These are phyloP conservation scores for Lytechinus pictus DNA, from an alignment of 35 echinoderm and acorn worm species.

Conservation along the genomic window DNA sequence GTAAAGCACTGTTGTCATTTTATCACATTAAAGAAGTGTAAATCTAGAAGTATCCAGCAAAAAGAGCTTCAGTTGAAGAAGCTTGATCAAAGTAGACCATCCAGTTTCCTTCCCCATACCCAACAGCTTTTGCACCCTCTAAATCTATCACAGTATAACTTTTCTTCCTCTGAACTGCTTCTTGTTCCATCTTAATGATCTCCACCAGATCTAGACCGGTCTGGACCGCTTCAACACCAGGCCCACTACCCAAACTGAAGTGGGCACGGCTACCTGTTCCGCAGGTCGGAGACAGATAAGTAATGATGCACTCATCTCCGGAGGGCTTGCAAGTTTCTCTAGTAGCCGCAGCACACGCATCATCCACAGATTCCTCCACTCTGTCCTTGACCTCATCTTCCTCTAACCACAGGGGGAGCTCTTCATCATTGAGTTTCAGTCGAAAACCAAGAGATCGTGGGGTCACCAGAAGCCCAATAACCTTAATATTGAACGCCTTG, in stretches of 20 bases:
- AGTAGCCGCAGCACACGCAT: not conserved
- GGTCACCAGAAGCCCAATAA: constrained; percentile 84
- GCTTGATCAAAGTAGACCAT: constrained; percentile 75
- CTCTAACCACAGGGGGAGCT: constrained; percentile 63
- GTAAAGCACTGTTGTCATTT: too few species aligned
- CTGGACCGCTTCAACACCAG: constrained; percentile 62
- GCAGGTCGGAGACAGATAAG: constrained; percentile 75
- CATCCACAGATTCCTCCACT: not conserved
- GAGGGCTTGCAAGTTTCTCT: not conserved
- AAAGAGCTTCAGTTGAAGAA: constrained; percentile 38
- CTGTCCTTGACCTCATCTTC: not conserved
- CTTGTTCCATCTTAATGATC: constrained; percentile 69
- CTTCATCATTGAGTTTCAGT: constrained; percentile 67
- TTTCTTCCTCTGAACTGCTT: constrained; percentile 27
- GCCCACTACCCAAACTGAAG: constrained; percentile 57
- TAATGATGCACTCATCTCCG: constrained; percentile 36
- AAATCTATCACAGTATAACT: not conserved
- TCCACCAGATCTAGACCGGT: constrained; percentile 76
- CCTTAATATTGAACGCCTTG: constrained; percentile 47
- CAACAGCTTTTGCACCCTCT: constrained; percentile 50
- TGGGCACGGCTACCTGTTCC: constrained; percentile 84
- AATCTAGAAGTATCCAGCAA: constrained; percentile 55
- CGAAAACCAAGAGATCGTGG: constrained; percentile 78
- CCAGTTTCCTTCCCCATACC: constrained; percentile 80
- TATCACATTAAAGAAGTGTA: not conserved